These are phyloP conservation scores for Dissostichus mawsoni DNA, from an alignment of 2,113 vertebrate genomes.

Conservation along the genomic window DNA sequence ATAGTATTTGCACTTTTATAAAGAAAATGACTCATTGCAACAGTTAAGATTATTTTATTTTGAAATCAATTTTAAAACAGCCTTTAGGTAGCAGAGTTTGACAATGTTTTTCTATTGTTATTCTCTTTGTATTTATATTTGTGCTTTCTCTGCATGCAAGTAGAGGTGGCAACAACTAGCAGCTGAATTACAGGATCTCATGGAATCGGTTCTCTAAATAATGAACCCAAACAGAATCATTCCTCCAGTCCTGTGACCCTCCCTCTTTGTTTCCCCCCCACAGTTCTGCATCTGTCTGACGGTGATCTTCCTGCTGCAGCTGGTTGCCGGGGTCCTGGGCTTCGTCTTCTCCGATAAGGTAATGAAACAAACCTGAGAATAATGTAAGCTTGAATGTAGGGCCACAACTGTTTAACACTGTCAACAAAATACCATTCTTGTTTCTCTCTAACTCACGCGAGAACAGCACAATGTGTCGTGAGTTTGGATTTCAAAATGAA, in stretches of 20 bases:
- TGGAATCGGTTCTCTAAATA: background rate
- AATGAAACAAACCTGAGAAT: background rate
- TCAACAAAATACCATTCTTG: no score
- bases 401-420: no score
- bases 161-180: background rate
- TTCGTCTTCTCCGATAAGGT: slow-evolving; percentile 95
- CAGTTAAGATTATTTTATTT: background rate
- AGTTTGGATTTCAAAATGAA: no score
- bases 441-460: no score
- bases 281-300: slow-evolving; percentile 93
- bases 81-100: background rate
- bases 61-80: background rate
- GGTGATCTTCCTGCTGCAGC: slow-evolving; percentile 91
- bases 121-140: background rate
- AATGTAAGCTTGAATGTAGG: background rate
- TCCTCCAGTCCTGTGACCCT: background rate
- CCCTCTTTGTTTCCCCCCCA: background rate
- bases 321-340: slow-evolving; percentile 88
- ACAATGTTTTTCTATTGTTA: background rate
- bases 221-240: background rate
- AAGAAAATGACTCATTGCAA: background rate
- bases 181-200: background rate
- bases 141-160: background rate
- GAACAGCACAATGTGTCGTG: no score
- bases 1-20: background rate